These are phyloP conservation scores for Rhagophthalmus giganteus DNA, from an alignment of 2,888 invertebrate species.

Conservation along the genomic window DNA sequence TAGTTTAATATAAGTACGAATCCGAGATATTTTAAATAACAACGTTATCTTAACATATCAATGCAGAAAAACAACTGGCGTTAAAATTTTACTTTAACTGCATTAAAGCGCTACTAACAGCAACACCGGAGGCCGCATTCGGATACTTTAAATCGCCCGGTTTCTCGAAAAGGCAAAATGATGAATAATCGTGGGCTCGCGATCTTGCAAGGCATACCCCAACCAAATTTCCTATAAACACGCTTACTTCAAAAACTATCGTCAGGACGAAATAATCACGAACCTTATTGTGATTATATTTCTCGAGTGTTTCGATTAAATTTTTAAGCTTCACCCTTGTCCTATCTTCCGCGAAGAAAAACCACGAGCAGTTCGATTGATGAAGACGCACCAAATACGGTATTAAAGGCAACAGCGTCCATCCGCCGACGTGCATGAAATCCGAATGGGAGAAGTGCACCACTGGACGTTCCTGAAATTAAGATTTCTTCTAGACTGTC, in stretches of 20 bases:
- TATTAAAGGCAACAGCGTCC: constrained; percentile 66
- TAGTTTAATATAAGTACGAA: too few relatives aligned
- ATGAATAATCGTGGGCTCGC: constrained; percentile 86
- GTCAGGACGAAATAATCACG: too few relatives aligned
- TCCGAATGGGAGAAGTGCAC: constrained; percentile 62
- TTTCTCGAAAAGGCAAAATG: constrained; percentile 80
- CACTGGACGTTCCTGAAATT: constrained; percentile 48
- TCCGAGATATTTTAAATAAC: too few relatives aligned
- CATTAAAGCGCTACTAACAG: constrained; percentile 68
- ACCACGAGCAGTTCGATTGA: constrained; percentile 61
- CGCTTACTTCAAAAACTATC: too few relatives aligned
- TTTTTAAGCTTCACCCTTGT: constrained; percentile 64
- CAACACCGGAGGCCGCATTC: constrained; percentile 78
- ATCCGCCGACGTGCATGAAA: constrained; percentile 61
- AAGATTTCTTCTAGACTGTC: too few relatives aligned
- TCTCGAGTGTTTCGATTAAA: constrained; percentile 60
- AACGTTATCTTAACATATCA: too few relatives aligned
- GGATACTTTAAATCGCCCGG: constrained; percentile 70
- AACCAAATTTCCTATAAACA: constrained; percentile 70
- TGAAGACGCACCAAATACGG: constrained; percentile 55
- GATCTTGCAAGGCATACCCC: constrained; percentile 77
- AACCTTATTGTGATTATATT: constrained; percentile 60
- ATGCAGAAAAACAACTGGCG: too few relatives aligned
- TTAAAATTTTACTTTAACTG: too few relatives aligned
- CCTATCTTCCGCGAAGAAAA: constrained; percentile 71